Percentiles rank a stretch among this genome's conserved stretches.
phyloP scores from a whole-genome alignment of 2,888 invertebrate species.

The Physocephala rufipes region DNA sequence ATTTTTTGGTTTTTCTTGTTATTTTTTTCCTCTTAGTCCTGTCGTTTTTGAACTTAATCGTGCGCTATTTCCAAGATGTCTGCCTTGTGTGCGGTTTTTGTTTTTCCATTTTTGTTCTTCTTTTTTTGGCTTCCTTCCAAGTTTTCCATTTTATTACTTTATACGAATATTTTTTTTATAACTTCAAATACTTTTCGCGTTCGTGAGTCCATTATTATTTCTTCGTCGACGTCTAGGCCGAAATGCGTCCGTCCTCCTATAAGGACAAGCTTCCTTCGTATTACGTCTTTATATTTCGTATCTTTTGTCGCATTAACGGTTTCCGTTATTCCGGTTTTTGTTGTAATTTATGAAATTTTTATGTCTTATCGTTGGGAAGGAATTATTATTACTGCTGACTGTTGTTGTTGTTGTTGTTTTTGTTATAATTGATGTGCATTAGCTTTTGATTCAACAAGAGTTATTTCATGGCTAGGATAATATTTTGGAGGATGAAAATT shows the following conservation, averaged over 20 bases:
- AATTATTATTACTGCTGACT: conserved; percentile 21
- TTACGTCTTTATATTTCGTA: not conserved
- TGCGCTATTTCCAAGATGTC: too few species aligned
- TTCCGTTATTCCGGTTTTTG: conserved; percentile 48
- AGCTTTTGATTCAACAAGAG: not conserved
- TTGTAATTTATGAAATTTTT: conserved; percentile 55
- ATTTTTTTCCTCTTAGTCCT: too few species aligned
- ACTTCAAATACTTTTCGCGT: not conserved
- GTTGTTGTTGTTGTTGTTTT: not conserved
- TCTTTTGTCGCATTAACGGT: conserved; percentile 42
- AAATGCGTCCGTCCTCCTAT: conserved; percentile 11
- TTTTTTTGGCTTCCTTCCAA: conserved; percentile 26
- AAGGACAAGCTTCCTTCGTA: not conserved
- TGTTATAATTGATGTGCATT: not conserved
- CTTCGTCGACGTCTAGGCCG: conserved; percentile 41
- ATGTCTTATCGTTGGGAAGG: conserved; percentile 46
- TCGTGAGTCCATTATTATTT: conserved; percentile 44
- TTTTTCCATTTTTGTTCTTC: not conserved
- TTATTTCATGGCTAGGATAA: too few species aligned
- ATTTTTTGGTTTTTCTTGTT: too few species aligned
- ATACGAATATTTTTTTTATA: conserved; percentile 2
- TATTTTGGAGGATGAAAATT: conserved; percentile 9
- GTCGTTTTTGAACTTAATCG: too few species aligned
- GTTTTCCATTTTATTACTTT: conserved; percentile 15
- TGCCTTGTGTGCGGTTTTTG: too few species aligned